Conservation (phyloP, 2,797 vertebrate species). For the Vespertilio murinus region DNA sequence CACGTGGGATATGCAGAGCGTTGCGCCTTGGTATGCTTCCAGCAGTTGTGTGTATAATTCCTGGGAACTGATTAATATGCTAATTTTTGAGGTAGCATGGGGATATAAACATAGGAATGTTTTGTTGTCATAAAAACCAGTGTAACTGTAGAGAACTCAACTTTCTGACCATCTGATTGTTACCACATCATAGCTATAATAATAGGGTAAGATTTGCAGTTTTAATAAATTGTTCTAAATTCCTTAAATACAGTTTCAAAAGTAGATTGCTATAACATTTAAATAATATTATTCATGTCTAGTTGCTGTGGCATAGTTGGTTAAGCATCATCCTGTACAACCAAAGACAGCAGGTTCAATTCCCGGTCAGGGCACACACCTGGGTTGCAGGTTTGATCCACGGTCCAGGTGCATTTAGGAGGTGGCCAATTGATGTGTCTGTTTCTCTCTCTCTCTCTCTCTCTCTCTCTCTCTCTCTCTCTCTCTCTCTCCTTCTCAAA, state of each 20-base stretch:
- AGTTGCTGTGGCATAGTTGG: background rate
- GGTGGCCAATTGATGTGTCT: too few relatives aligned
- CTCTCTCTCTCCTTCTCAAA: background rate
- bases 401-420: background rate
- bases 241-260: background rate
- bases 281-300: background rate
- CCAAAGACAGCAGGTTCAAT: background rate
- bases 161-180: background rate
- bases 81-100: constrained; percentile 38
- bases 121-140: background rate
- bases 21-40: background rate
- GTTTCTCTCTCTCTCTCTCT: too few relatives aligned
- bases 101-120: background rate
- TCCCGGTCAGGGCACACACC: background rate
- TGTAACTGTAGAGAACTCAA: background rate
- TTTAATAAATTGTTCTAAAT: constrained; percentile 39
- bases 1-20: background rate
- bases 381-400: background rate
- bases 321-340: background rate
- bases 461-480: background rate
- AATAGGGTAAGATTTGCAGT: background rate
- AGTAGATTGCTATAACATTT: background rate
- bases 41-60: background rate
- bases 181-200: background rate
- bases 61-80: background rate